Base-by-base conservation (phyloP, 2,797 vertebrate genomes). In the Phalloptychus januarius region DNA sequence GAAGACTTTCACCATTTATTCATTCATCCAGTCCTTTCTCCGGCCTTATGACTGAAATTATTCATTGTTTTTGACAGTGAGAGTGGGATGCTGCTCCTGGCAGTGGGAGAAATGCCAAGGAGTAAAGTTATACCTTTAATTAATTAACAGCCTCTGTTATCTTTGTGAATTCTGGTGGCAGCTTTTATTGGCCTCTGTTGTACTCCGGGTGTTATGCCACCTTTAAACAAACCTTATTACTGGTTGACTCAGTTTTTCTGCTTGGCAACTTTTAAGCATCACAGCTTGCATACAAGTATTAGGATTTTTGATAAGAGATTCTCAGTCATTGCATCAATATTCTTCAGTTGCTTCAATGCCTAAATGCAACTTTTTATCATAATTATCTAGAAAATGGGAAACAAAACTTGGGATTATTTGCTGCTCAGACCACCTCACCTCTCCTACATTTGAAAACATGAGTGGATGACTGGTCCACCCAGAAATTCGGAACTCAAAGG, bases 71-170 rank as follows among this genome's bases (percentile, higher is more conserved):
- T 56, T 79, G 77, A 85, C 81, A 79, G 81, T 12, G 69, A 77
- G 86, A 88, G 86, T 67, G 67, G 67, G 77, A 79, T 72, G 69
- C 63, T 65, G 84, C 85, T 85, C 4, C 85, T 83, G 72, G 86
- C 78, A 54, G 28, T 61, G 83, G 79, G 71, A 83, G 56, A 75
- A 77, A 44, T 28, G 72, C 77, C 83, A 76, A 79, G 76, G 83
- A 90, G 85, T 72, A 74, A 87, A 87, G 85, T 85, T 86, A 89
- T 85, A 89, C 88, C 80, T 91, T 86, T 88, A 91, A 91, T 90
- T 91, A 92, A 92, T 91, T 90, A 90, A 86, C 88, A 84, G 11
- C 12, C 72, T 89, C 84, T 85, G 82, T 86, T 89, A 87, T 88
- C 84, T 75, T 33, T 79, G 45, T 71, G 52, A 85, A 81, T 84